Base-by-base conservation (phyloP, 2,797 vertebrate species). In the Otus scops region DNA sequence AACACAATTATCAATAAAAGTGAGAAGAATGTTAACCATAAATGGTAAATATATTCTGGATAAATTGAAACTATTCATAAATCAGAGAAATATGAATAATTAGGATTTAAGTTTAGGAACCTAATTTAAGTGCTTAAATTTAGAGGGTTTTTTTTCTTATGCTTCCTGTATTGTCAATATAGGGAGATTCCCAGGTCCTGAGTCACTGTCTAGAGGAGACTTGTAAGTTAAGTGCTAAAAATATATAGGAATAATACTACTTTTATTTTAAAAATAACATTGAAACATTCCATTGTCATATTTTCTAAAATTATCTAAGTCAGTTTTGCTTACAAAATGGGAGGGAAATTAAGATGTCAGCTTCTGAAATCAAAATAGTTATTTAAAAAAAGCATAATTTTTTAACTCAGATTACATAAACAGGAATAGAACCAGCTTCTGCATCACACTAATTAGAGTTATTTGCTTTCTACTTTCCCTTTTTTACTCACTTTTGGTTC, bases 331-430 rank as follows among this genome's bases (percentile, higher is more conserved):
- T n/a, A 54, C 10, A 67, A 61, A 85, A 73, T 59, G 5, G 23
- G 8, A 57, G 13, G 69, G 17, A 80, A 84, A 77, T 70, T 1
- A 69, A 64, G 16, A 69, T 54, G 3, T 30, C 28, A 67, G 14
- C 7, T 67, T 88, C 64, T 86, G 36, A 86, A 77, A 80, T 59
- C 3, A 54, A 86, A 74, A 63, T 18, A 47, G 12, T 70, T 84
- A 20, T 43, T 41, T 16, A 80, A 85, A 43, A 65, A 26, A 1
- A 0, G 1, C 14, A 43, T 53, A 0, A 2, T 0, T 13, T 87
- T 70, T 85, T 1, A 53, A 77, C 4, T 83, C 36, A 56, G 79
- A 38, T 4, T 1, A 12, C 28, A 54, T 11, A 59, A 54, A 47
- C 4, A 48, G 15, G 5, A 73, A 30, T 28, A 47, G 71, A 71